Conservation (phyloP, 1,140 invertebrate genomes). For the Chlorops oryzae region DNA sequence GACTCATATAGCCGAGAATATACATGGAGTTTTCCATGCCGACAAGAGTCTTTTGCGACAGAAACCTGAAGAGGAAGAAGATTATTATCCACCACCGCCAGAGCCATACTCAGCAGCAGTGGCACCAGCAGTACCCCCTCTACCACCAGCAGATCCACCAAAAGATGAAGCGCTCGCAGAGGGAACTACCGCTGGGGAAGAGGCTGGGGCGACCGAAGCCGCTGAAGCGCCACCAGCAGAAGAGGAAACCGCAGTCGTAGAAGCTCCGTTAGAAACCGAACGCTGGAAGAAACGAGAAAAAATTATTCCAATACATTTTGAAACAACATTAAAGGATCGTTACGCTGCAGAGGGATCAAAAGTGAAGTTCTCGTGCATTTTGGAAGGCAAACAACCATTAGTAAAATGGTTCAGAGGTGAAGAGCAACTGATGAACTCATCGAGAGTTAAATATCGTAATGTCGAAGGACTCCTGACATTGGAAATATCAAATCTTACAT, state of each 20-base stretch:
- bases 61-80: conserved; percentile 31
- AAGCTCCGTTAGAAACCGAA: too few relatives aligned
- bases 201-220: conserved; percentile 36
- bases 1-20: conserved; percentile 42
- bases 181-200: not conserved
- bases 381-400: conserved; percentile 68
- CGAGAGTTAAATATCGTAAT: conserved; percentile 53
- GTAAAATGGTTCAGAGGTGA: conserved; percentile 74
- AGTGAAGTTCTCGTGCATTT: conserved; percentile 77
- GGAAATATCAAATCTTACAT: conserved; percentile 54
- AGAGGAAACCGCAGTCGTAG: too few relatives aligned
- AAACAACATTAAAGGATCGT: conserved; percentile 59
- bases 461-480: conserved; percentile 60
- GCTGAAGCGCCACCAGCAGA: too few relatives aligned
- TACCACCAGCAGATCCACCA: conserved; percentile 6
- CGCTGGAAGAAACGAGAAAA: conserved; percentile 32
- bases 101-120: not conserved
- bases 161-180: not conserved
- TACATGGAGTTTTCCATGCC: conserved; percentile 45
- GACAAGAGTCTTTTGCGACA: conserved; percentile 38
- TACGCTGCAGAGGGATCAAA: conserved; percentile 67
- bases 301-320: conserved; percentile 44
- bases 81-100: not conserved
- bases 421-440: conserved; percentile 33
- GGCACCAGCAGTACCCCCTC: not conserved